Conservation (phyloP, 2,797 vertebrate genomes). For the Loris lydekkerianus region DNA sequence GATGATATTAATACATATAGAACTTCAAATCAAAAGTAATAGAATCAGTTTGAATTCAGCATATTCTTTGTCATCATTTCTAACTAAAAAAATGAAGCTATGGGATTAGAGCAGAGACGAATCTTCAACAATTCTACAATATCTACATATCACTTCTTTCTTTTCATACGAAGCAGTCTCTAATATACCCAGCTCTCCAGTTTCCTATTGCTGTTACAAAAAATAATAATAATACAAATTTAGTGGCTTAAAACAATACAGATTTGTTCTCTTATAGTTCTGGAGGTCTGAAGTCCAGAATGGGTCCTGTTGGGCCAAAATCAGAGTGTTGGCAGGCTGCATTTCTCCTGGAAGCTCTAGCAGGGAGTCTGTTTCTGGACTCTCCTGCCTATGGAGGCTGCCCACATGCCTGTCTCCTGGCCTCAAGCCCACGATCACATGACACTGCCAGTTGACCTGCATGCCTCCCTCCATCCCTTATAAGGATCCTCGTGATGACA, state of each 20-base stretch:
- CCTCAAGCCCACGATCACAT: neutral
- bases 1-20: neutral
- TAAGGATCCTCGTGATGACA: neutral
- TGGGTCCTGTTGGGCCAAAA: neutral
- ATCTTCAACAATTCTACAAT: neutral
- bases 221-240: neutral
- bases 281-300: neutral
- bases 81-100: slow-evolving; percentile 29
- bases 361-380: neutral
- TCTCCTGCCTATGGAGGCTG: neutral
- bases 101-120: neutral
- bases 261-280: neutral
- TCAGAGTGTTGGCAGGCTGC: neutral
- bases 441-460: no score
- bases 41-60: slow-evolving; percentile 1
- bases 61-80: slow-evolving; percentile 17
- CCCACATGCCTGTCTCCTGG: neutral
- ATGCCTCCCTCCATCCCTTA: neutral
- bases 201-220: neutral
- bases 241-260: neutral
- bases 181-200: neutral
- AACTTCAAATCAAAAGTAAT: neutral
- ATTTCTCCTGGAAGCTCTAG: neutral
- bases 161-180: neutral
- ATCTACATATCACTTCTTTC: neutral